Conservation (phyloP, 2,888 invertebrate species). For the Harpalus rubripes region DNA sequence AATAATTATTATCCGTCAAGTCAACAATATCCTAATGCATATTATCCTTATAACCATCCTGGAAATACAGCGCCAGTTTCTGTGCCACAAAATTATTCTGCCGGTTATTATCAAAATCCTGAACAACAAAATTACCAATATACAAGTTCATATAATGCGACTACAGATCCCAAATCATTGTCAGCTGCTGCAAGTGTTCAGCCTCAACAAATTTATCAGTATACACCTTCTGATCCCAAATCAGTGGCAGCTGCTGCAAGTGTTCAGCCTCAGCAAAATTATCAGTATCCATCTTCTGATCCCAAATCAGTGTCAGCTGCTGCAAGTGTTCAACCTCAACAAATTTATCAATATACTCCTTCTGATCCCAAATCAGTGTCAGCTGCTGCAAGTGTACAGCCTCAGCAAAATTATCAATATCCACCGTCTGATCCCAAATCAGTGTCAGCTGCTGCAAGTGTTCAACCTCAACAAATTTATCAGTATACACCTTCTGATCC, state of each 20-base stretch:
- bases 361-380: background rate
- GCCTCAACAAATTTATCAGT: slow-evolving; percentile 24
- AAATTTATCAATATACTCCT: slow-evolving; percentile 15
- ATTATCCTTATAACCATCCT: no score
- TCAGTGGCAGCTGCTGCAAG: no score
- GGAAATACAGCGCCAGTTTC: no score
- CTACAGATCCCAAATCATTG: slow-evolving; percentile 14
- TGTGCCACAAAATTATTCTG: slow-evolving; percentile 35
- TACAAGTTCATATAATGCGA: no score
- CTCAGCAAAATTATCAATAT: slow-evolving; percentile 10
- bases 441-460: no score
- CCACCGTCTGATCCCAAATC: no score
- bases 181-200: background rate
- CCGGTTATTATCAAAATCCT: slow-evolving; percentile 46
- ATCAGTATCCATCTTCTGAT: slow-evolving; percentile 2
- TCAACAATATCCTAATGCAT: no score
- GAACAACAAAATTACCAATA: slow-evolving; percentile 37
- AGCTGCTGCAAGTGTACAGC: no score
- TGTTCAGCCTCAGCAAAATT: background rate
- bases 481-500: no score
- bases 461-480: no score
- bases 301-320: slow-evolving; percentile 2
- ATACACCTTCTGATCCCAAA: slow-evolving; percentile 1
- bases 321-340: background rate
- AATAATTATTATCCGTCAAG: slow-evolving; percentile 33